These are phyloP conservation scores for Latrodectus geometricus DNA, from an alignment of 1,140 invertebrate genomes.

Conservation along the genomic window DNA sequence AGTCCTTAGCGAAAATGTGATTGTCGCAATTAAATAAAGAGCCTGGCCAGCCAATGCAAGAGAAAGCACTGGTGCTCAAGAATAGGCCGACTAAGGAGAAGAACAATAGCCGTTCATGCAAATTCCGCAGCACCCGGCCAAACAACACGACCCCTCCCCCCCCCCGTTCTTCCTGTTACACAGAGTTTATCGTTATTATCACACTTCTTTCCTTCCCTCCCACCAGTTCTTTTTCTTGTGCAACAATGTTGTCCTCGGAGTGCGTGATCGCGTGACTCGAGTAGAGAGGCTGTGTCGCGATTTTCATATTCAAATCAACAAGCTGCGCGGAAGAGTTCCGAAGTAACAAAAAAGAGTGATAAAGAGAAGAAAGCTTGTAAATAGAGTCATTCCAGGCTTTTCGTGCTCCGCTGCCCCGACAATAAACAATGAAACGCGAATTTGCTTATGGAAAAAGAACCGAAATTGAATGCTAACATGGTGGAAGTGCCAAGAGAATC, in stretches of 20 bases:
- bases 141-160: background rate
- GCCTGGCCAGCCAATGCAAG: too few species aligned
- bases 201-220: background rate
- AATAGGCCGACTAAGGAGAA: constrained; percentile 10
- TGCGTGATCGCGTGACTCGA: constrained; percentile 45
- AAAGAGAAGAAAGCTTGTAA: background rate
- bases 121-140: constrained; percentile 7
- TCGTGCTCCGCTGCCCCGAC: background rate
- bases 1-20: too few species aligned
- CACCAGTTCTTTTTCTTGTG: background rate
- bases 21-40: too few species aligned
- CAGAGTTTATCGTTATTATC: constrained; percentile 5
- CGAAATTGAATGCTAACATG: background rate
- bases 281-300: constrained; percentile 5
- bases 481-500: background rate
- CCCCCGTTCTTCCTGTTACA: background rate
- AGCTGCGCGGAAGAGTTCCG: background rate
- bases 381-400: background rate
- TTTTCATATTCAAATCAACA: constrained; percentile 49
- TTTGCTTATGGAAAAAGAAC: background rate
- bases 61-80: background rate
- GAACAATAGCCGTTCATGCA: constrained; percentile 37
- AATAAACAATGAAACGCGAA: background rate
- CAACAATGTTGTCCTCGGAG: constrained; percentile 15
- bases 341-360: background rate